Evolutionary conservation across 2,888 invertebrate species (phyloP).

Genomic region (Pseudococcus jackbeardsleyi): DNA sequence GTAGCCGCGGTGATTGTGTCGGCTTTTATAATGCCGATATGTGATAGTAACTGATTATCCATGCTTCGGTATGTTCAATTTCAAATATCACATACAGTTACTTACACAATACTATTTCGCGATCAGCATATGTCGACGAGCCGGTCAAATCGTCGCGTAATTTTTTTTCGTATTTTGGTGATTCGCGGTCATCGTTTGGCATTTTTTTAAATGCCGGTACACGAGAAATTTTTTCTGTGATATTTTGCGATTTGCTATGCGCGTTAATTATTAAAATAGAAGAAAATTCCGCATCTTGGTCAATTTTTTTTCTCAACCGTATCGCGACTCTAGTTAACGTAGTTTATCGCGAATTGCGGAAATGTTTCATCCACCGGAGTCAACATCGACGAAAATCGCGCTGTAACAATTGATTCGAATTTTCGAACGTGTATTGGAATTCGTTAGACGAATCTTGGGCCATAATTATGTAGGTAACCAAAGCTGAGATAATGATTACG

Average conservation of each 20-base stretch:
- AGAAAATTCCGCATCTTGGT: not conserved
- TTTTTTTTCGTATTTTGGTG: not conserved
- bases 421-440: not conserved
- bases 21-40: conserved; percentile 62
- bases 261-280: not conserved
- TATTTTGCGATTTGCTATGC: conserved; percentile 27
- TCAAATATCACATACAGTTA: conserved; percentile 36
- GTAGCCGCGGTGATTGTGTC: conserved; percentile 39
- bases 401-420: not conserved
- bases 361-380: not conserved
- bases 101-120: conserved; percentile 13
- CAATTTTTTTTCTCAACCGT: not conserved
- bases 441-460: not conserved
- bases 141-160: not conserved
- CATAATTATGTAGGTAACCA: conserved; percentile 50
- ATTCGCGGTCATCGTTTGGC: conserved; percentile 1
- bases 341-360: not conserved
- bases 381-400: not conserved
- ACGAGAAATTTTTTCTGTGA: conserved; percentile 19
- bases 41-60: conserved; percentile 65
- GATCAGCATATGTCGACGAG: conserved; percentile 33
- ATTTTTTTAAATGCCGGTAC: no score
- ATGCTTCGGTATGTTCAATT: conserved; percentile 60
- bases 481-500: conserved; percentile 53
- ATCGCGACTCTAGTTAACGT: not conserved